Evolutionary conservation across 2,797 vertebrate species (phyloP).

Genomic region (Phoebastria nigripes): DNA sequence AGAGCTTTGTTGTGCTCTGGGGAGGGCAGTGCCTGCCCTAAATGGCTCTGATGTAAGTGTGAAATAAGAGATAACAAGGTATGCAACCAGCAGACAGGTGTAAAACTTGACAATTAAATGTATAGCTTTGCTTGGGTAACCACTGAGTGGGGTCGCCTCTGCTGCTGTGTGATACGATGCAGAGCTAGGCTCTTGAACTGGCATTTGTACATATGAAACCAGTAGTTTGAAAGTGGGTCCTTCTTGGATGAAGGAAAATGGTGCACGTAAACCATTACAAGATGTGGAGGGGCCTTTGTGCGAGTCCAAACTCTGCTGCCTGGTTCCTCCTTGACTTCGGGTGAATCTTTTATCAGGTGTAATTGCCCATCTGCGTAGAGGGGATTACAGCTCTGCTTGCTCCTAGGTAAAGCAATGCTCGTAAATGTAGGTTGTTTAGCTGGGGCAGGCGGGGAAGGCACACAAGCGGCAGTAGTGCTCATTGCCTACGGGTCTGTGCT

Average conservation of each 20-base stretch:
- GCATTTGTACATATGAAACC: not conserved
- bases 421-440: fast-evolving
- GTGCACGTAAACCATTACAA: not conserved
- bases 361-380: not conserved
- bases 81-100: fast-evolving
- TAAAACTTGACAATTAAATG: not conserved
- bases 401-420: fast-evolving
- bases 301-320: not conserved
- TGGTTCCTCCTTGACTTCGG: not conserved
- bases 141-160: too few species aligned
- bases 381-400: too few species aligned
- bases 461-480: too few species aligned
- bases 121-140: not conserved
- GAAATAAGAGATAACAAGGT: not conserved
- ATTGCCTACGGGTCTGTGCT: fast-evolving
- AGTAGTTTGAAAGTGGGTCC: not conserved
- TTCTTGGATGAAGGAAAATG: not conserved
- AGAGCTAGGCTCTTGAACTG: not conserved
- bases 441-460: too few species aligned
- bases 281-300: not conserved
- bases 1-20: not conserved
- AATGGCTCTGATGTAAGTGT: too few species aligned
- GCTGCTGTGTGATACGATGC: not conserved
- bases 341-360: not conserved
- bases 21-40: not conserved